A percentile compares a stretch with the other conserved stretches of the same genome.
Evolutionary conservation across 2,113 vertebrate genomes (phyloP).

Genomic region (Oceanodroma tethys): DNA sequence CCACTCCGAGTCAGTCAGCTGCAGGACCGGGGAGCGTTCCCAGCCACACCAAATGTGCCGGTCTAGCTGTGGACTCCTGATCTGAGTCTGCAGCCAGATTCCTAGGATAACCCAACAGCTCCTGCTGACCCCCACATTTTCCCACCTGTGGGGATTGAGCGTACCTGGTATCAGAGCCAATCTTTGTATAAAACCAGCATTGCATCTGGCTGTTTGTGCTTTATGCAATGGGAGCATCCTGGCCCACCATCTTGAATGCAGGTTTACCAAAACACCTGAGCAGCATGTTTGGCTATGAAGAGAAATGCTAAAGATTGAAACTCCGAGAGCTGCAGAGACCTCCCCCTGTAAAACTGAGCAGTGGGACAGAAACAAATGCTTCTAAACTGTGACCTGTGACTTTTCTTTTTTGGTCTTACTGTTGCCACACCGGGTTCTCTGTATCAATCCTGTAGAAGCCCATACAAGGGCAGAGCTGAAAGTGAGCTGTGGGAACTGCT

Average conservation of each 20-base stretch:
- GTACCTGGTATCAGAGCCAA: not conserved
- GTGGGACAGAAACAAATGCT: not conserved
- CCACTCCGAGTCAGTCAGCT: accelerated
- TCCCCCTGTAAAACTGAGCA: not conserved
- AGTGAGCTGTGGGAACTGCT: not conserved
- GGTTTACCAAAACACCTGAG: not conserved
- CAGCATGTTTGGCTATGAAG: not conserved
- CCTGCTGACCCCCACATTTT: not conserved
- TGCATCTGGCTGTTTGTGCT: not conserved
- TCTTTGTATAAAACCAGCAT: not conserved
- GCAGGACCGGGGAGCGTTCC: not conserved
- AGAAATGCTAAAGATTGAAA: not conserved
- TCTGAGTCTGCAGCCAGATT: not conserved
- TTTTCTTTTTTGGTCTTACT: not conserved
- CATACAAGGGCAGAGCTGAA: not conserved
- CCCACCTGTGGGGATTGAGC: not conserved
- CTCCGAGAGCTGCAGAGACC: not conserved
- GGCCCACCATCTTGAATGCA: not conserved
- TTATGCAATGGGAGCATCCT: not conserved
- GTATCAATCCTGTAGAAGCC: not conserved
- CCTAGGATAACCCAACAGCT: not conserved
- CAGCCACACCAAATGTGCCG: not conserved
- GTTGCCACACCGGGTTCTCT: not conserved
- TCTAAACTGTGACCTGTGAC: not conserved
- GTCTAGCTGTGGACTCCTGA: not conserved